These are phyloP conservation scores for Noctua fimbriata DNA, from an alignment of 2,888 invertebrate species.

Conservation along the genomic window DNA sequence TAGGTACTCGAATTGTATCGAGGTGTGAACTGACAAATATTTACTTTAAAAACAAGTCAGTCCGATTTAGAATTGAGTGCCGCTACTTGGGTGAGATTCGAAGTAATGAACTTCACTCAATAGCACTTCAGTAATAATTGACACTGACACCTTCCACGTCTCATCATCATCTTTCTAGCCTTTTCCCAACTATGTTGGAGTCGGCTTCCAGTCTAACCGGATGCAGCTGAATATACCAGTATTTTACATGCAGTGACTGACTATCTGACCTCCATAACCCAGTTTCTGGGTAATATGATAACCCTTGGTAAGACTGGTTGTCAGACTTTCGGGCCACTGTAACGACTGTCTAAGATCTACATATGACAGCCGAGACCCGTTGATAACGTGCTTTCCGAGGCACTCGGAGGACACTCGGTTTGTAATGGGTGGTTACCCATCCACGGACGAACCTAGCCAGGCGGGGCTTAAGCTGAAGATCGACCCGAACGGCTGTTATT, in stretches of 20 bases:
- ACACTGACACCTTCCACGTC: neutral
- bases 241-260: neutral
- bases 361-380: too few relatives aligned
- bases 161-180: neutral
- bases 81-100: neutral
- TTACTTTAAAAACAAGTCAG: neutral
- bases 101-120: neutral
- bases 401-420: too few relatives aligned
- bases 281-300: neutral
- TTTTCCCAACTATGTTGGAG: neutral
- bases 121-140: neutral
- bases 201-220: neutral
- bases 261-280: neutral
- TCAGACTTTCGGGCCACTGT: neutral
- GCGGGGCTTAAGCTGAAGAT: too few relatives aligned
- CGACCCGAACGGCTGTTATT: too few relatives aligned
- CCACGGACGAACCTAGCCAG: too few relatives aligned
- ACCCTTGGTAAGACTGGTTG: neutral
- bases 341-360: too few relatives aligned
- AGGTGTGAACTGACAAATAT: constrained; percentile 4
- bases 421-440: too few relatives aligned
- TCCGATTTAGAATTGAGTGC: neutral
- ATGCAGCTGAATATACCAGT: neutral
- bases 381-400: too few relatives aligned
- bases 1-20: neutral